A percentile compares a stretch with the other conserved stretches of the same genome.
These are phyloP conservation scores for Electrophaes corylata DNA, from an alignment of 2,888 invertebrate genomes.

Conservation along the genomic window DNA sequence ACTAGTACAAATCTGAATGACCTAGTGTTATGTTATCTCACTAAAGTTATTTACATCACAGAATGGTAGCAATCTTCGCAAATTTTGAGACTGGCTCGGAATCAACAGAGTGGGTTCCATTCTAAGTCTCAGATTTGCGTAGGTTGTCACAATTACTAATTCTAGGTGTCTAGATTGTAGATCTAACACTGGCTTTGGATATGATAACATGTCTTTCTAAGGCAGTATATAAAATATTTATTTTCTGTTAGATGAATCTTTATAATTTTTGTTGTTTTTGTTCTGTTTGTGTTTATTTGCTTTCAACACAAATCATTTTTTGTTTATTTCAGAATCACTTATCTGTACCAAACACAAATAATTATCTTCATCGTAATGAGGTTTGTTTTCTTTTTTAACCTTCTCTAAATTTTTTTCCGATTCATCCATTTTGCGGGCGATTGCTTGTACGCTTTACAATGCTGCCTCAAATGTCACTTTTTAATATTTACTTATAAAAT, in stretches of 20 bases:
- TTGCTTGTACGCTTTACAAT: conserved; percentile 66
- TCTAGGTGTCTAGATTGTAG: conserved; percentile 30
- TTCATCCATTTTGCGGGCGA: conserved; percentile 58
- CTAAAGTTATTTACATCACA: conserved; percentile 2
- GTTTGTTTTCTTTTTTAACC: conserved; percentile 85
- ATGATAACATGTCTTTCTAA: conserved; percentile 22
- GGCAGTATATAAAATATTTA: conserved; percentile 17
- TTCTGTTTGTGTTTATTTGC: conserved; percentile 83
- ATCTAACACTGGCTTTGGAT: conserved; percentile 49
- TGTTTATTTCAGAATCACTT: conserved; percentile 94
- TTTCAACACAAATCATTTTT: conserved; percentile 81
- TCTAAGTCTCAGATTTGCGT: conserved; percentile 7
- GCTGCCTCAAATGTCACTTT: conserved; percentile 40
- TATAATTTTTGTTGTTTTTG: conserved; percentile 69
- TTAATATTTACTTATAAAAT: conserved; percentile 16
- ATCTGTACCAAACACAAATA: conserved; percentile 94
- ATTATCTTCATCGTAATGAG: conserved; percentile 92
- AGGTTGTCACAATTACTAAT: conserved; percentile 7
- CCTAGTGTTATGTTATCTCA: conserved; percentile 17
- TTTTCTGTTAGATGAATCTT: conserved; percentile 39
- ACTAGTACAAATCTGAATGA: conserved; percentile 21
- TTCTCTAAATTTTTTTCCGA: conserved; percentile 67
- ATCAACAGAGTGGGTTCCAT: not conserved
- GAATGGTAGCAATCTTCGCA: conserved; percentile 15
- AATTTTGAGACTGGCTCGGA: conserved; percentile 7